phyloP scores from a whole-genome alignment of 2,888 invertebrate genomes.

The Lasioglossum zephyrum region DNA sequence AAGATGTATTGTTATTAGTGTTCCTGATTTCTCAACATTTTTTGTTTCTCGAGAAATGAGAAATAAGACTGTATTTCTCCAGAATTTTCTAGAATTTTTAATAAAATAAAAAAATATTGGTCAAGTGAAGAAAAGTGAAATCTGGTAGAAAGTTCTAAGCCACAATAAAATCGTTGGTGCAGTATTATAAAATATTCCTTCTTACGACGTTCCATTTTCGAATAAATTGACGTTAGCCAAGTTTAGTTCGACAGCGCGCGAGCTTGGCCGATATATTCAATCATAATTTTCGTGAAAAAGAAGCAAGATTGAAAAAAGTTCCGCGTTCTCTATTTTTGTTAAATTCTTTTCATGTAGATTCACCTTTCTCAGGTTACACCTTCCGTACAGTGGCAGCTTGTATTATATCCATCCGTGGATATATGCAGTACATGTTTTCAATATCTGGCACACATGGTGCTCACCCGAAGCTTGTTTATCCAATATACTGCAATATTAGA shows the following conservation, averaged over 20 bases:
- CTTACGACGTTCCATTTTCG: not conserved
- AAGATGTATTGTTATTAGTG: no score
- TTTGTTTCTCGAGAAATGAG: no score
- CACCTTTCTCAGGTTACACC: not conserved
- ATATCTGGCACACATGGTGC: not conserved
- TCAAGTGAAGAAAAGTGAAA: no score
- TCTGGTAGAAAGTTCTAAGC: not conserved
- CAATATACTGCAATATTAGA: slow-evolving; percentile 5
- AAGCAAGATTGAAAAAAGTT: not conserved
- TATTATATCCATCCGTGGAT: not conserved
- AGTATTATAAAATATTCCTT: not conserved
- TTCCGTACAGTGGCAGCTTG: not conserved
- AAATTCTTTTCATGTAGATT: not conserved
- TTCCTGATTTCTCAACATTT: no score
- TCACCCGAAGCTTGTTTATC: slow-evolving; percentile 8
- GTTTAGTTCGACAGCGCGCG: not conserved
- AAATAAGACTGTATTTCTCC: no score
- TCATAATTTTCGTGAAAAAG: not conserved
- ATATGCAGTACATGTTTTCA: slow-evolving; percentile 9
- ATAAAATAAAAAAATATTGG: no score
- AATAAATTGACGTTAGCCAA: slow-evolving; percentile 5
- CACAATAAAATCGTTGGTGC: not conserved
- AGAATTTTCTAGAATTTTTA: no score
- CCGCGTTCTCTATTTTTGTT: not conserved
- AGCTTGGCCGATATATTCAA: not conserved